Evolutionary conservation across 2,113 vertebrate genomes (phyloP).

Genomic region (Lichenostomus cassidix): DNA sequence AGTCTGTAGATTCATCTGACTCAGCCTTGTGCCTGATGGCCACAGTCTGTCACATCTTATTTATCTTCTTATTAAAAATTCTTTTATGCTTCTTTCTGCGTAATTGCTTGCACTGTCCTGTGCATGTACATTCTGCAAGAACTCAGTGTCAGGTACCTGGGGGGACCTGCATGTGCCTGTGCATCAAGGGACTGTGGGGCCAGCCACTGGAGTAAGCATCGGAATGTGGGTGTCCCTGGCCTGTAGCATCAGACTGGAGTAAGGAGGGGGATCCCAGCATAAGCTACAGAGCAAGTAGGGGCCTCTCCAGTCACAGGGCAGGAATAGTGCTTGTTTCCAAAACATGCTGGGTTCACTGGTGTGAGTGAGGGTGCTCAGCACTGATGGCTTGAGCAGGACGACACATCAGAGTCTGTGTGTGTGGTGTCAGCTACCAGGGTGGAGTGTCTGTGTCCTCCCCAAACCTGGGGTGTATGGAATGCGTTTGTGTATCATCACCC

Average conservation of each 20-base stretch:
- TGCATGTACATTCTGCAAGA: background rate
- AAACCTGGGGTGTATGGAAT: background rate
- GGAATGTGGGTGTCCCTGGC: background rate
- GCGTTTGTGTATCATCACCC: background rate
- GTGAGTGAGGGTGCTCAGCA: background rate
- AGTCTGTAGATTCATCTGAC: background rate
- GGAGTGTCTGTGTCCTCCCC: too few species aligned
- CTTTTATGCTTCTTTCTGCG: background rate
- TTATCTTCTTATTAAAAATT: background rate
- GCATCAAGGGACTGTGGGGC: background rate
- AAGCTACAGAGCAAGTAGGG: background rate
- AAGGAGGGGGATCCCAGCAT: background rate
- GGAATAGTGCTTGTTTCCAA: background rate
- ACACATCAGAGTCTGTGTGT: background rate
- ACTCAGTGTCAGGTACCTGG: background rate
- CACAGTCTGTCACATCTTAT: background rate
- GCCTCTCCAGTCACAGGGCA: background rate
- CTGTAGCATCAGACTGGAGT: too few species aligned
- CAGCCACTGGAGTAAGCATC: background rate
- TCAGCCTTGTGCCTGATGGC: accelerated
- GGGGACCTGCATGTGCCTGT: background rate
- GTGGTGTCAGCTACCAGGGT: too few species aligned
- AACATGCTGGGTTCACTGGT: accelerated
- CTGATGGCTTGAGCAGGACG: background rate
- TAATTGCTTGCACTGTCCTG: too few species aligned